These are phyloP conservation scores for Achlya flavicornis DNA, from an alignment of 2,888 invertebrate genomes.

Conservation along the genomic window DNA sequence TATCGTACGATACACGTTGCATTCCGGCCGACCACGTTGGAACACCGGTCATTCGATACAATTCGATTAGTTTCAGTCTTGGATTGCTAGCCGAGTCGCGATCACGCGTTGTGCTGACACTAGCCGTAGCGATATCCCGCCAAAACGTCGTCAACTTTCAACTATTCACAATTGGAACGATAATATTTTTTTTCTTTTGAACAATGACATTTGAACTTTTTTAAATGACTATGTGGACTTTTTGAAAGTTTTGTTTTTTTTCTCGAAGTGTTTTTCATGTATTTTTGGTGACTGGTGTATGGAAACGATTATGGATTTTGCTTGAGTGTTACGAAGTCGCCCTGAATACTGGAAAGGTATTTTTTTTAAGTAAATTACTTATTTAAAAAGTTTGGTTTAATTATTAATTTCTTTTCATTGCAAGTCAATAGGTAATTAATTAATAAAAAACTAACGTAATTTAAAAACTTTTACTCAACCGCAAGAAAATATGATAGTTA, in stretches of 20 bases:
- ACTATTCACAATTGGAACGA: not conserved
- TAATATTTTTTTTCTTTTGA: not conserved
- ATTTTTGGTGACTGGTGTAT: not conserved
- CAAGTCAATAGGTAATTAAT: not conserved
- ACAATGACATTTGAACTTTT: not conserved
- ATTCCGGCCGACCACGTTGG: constrained; percentile 12
- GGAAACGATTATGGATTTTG: constrained; percentile 8
- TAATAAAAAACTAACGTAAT: too few relatives aligned
- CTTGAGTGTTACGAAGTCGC: not conserved
- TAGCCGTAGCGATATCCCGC: constrained; percentile 7
- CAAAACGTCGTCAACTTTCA: constrained; percentile 11
- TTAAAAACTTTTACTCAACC: too few relatives aligned
- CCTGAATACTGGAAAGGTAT: constrained; percentile 13
- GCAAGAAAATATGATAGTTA: too few relatives aligned
- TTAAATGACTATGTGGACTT: not conserved
- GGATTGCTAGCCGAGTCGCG: constrained; percentile 8
- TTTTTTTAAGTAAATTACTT: not conserved
- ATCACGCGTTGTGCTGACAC: not conserved
- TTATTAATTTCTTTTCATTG: too few relatives aligned
- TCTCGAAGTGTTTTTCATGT: not conserved
- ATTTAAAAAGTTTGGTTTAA: not conserved
- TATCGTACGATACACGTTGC: constrained; percentile 14
- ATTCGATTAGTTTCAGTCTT: constrained; percentile 10
- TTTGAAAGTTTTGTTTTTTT: not conserved
- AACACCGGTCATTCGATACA: constrained; percentile 12